Percentiles rank a stretch among this genome's conserved stretches.
Conservation (phyloP, 2,113 vertebrate species). For the Caranx ignobilis region DNA sequence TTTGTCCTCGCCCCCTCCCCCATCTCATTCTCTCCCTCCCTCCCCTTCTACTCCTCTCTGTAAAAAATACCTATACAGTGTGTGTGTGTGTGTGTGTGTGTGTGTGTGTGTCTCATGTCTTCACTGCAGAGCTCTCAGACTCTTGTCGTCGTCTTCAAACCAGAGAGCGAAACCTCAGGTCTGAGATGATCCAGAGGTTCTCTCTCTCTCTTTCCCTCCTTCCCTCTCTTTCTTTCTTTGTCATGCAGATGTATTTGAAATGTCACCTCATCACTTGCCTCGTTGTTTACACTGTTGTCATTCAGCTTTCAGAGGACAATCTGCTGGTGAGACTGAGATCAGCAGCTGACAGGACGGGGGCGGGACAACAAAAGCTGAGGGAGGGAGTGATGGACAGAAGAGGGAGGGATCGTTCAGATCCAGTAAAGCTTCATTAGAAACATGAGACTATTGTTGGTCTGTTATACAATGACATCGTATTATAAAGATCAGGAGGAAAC, state of each 20-base stretch:
- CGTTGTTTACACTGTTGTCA: constrained; percentile 19
- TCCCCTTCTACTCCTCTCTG: constrained; percentile 3
- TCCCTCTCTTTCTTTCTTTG: too few relatives aligned
- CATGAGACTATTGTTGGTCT: constrained; percentile 7
- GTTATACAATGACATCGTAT: not conserved
- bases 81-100: constrained; percentile 8
- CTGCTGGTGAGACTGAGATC: not conserved
- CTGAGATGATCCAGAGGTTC: too few relatives aligned
- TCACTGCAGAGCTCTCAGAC: constrained; percentile 18
- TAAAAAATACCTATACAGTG: not conserved
- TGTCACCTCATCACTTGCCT: constrained; percentile 31
- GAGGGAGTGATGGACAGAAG: constrained; percentile 34
- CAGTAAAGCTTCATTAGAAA: constrained; percentile 11
- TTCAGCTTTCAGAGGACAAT: not conserved
- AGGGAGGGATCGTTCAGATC: not conserved
- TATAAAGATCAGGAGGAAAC: not conserved
- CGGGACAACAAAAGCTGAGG: constrained; percentile 25
- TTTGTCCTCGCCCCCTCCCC: constrained; percentile 11
- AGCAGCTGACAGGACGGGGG: constrained; percentile 1
- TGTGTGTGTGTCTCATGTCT: constrained; percentile 29
- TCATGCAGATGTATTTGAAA: constrained; percentile 18
- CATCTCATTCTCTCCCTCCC: constrained; percentile 20
- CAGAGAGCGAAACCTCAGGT: too few relatives aligned
- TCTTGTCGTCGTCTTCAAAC: not conserved
- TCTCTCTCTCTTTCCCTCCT: too few relatives aligned